phyloP scores from a whole-genome alignment of 1,140 invertebrate genomes.

The Caenorhabditis elegans region DNA sequence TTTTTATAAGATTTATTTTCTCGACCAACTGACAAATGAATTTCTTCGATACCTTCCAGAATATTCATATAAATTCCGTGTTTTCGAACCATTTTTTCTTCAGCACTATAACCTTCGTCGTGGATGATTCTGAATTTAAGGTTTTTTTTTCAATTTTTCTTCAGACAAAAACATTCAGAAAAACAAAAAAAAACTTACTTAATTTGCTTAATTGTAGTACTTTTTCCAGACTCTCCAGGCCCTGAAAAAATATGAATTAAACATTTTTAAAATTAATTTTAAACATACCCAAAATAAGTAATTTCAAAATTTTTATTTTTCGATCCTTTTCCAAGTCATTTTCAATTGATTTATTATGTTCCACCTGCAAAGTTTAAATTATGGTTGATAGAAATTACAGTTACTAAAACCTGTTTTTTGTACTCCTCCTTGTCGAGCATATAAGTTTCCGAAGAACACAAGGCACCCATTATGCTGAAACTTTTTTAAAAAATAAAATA shows the following conservation, averaged over 20 bases:
- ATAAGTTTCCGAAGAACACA: constrained; percentile 16
- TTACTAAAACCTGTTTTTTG: constrained; percentile 21
- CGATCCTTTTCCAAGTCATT: neutral
- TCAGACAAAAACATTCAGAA: no score
- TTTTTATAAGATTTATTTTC: constrained; percentile 72
- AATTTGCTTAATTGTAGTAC: constrained; percentile 63
- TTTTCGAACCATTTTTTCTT: constrained; percentile 86
- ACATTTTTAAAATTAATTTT: no score
- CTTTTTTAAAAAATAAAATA: neutral
- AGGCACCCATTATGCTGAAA: neutral
- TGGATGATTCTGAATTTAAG: constrained; percentile 78
- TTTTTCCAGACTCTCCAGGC: constrained; percentile 62
- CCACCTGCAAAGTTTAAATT: neutral
- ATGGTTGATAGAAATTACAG: no score
- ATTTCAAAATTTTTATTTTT: neutral
- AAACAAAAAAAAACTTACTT: constrained; percentile 53
- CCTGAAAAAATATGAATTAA: constrained; percentile 47
- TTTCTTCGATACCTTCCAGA: constrained; percentile 79
- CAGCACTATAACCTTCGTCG: constrained; percentile 85
- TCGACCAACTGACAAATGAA: constrained; percentile 84
- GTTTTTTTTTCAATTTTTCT: no score
- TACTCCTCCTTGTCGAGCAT: neutral
- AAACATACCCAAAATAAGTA: neutral
- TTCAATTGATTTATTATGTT: neutral
- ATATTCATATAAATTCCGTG: constrained; percentile 87